Evolutionary conservation across 2,888 invertebrate species (phyloP).

Genomic region (Polyommatus iphigenia): DNA sequence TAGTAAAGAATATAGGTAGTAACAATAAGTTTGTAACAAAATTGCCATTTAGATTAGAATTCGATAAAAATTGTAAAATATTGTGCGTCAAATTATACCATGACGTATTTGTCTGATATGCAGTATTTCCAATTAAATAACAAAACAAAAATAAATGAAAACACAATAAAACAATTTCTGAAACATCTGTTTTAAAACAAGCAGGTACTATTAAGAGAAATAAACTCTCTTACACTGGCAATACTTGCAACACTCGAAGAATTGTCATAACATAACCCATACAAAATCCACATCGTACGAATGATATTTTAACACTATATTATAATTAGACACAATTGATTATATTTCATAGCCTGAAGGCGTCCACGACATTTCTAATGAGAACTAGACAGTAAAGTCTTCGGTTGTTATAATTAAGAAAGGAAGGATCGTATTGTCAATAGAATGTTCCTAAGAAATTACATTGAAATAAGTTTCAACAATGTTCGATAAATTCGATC

Average conservation of each 20-base stretch:
- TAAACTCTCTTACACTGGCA: neutral
- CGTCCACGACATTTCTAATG: neutral
- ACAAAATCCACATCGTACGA: slow-evolving; percentile 17
- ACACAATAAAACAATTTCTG: neutral
- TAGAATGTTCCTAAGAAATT: too few relatives aligned
- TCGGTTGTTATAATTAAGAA: neutral
- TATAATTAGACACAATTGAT: slow-evolving; percentile 32
- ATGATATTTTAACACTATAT: slow-evolving; percentile 20
- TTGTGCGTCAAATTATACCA: neutral
- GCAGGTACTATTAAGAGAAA: slow-evolving; percentile 20
- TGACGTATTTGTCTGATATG: neutral
- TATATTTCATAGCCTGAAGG: slow-evolving; percentile 32
- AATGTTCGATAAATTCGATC: too few relatives aligned
- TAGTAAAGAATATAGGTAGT: neutral
- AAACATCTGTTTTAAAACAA: slow-evolving; percentile 17
- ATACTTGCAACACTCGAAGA: slow-evolving; percentile 2
- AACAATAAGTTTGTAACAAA: neutral
- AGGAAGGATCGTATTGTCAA: too few relatives aligned
- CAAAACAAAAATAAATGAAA: neutral
- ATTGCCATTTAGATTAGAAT: neutral
- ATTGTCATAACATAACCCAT: slow-evolving; percentile 10
- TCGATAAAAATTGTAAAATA: neutral
- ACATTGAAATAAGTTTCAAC: too few relatives aligned
- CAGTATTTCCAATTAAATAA: slow-evolving; percentile 5
- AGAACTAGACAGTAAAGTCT: neutral